Evolutionary conservation across 2,888 invertebrate species (phyloP).

Genomic region (Encarsia formosa): DNA sequence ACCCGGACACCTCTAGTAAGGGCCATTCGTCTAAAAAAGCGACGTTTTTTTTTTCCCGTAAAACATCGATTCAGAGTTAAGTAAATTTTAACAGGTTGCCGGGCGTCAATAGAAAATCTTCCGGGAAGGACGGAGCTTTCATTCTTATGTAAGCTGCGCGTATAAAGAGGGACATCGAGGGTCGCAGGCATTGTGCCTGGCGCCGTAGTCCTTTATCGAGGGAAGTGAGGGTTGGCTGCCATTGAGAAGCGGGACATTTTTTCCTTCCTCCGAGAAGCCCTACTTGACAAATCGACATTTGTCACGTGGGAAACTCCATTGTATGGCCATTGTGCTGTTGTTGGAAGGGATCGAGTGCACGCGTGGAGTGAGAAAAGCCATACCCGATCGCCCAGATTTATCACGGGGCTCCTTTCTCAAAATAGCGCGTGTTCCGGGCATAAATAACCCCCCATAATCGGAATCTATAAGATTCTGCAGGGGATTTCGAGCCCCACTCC

Average conservation of each 20-base stretch:
- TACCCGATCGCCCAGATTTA: conserved; percentile 39
- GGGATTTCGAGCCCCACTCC: conserved; percentile 11
- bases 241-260: conserved; percentile 38
- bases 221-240: conserved; percentile 48
- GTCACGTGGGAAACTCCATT: conserved; percentile 46
- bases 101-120: conserved; percentile 18
- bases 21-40: background rate
- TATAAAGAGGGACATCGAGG: conserved; percentile 42
- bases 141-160: no score
- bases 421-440: conserved; percentile 37
- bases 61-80: conserved; percentile 32
- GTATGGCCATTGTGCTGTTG: no score
- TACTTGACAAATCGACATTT: conserved; percentile 50
- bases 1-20: conserved; percentile 34
- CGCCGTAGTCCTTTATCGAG: no score
- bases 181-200: conserved; percentile 34
- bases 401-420: conserved; percentile 41
- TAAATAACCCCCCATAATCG: conserved; percentile 46
- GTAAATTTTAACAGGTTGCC: conserved; percentile 48
- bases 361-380: no score
- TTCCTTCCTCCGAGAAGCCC: conserved; percentile 39
- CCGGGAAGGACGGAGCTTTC: background rate
- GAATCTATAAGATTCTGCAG: conserved; percentile 34
- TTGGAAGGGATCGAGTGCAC: no score
- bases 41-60: background rate